A percentile compares a stretch with the other conserved stretches of the same genome.
These are phyloP conservation scores for Enteromius unitaeniatus DNA, from an alignment of 2,797 vertebrate species.

Conservation along the genomic window DNA sequence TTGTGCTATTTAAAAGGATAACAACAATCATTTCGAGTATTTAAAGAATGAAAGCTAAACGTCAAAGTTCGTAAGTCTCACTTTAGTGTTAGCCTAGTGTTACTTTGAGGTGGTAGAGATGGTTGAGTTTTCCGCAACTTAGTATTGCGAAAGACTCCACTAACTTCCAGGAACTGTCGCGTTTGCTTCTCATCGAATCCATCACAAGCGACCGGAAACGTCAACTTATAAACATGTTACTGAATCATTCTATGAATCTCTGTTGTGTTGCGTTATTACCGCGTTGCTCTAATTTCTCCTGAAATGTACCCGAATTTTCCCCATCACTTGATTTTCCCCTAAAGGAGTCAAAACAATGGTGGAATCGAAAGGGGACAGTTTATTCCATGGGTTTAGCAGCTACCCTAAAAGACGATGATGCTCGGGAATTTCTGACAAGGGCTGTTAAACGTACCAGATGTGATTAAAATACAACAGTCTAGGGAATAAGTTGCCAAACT, in stretches of 20 bases:
- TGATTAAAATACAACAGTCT: constrained; percentile 31
- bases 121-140: neutral
- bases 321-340: neutral
- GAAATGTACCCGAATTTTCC: neutral
- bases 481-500: neutral
- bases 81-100: no score
- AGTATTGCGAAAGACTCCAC: constrained; percentile 25
- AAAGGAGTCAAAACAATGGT: constrained; percentile 8
- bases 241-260: neutral
- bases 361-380: constrained; percentile 24
- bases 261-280: neutral
- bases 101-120: neutral
- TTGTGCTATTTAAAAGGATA: neutral
- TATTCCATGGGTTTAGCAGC: constrained; percentile 10
- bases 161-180: constrained; percentile 36
- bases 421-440: constrained; percentile 13
- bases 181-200: neutral
- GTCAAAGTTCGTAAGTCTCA: neutral
- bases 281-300: neutral
- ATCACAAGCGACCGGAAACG: constrained; percentile 3
- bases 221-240: neutral
- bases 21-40: neutral
- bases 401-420: neutral
- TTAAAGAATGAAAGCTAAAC: neutral
- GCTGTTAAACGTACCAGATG: constrained; percentile 4